Evolutionary conservation across 2,113 vertebrate genomes (phyloP).

Genomic region (Semicossyphus pulcher): DNA sequence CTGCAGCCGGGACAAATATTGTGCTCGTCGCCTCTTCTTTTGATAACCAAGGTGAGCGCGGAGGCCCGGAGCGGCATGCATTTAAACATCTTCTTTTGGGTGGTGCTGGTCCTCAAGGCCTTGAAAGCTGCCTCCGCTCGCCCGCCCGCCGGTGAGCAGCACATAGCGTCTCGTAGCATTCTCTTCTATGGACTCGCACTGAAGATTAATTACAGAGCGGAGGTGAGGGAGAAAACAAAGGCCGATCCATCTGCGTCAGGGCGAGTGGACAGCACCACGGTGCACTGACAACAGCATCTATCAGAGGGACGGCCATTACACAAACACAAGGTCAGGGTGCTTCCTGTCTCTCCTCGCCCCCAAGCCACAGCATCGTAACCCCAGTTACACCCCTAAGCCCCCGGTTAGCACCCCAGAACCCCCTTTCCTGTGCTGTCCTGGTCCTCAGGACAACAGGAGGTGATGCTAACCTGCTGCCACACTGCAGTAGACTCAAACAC

Average conservation of each 20-base stretch:
- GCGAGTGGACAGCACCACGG: conserved; percentile 73
- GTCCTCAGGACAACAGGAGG: conserved; percentile 18
- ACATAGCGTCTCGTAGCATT: conserved; percentile 16
- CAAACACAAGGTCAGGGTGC: conserved; percentile 81
- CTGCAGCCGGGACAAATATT: conserved; percentile 70
- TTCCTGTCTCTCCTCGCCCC: conserved; percentile 43
- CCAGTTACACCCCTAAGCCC: conserved; percentile 46
- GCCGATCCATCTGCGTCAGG: conserved; percentile 81
- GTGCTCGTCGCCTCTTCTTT: conserved; percentile 50
- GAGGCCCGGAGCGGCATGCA: conserved; percentile 50
- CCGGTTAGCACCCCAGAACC: conserved; percentile 37
- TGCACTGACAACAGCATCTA: conserved; percentile 77
- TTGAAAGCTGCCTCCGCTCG: conserved; percentile 50
- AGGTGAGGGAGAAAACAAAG: conserved; percentile 80
- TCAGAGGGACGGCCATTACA: conserved; percentile 77
- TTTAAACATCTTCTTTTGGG: conserved; percentile 78
- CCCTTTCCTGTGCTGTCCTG: neutral
- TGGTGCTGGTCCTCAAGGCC: conserved; percentile 62
- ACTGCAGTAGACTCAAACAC: neutral
- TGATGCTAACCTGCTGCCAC: neutral
- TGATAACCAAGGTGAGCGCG: conserved; percentile 69
- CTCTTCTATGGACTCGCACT: conserved; percentile 54
- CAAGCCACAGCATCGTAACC: conserved; percentile 1
- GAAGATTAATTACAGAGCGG: conserved; percentile 80
- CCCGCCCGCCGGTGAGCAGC: conserved; percentile 58